phyloP scores from a whole-genome alignment of 2,113 vertebrate species.

The Myrmecobius fasciatus region DNA sequence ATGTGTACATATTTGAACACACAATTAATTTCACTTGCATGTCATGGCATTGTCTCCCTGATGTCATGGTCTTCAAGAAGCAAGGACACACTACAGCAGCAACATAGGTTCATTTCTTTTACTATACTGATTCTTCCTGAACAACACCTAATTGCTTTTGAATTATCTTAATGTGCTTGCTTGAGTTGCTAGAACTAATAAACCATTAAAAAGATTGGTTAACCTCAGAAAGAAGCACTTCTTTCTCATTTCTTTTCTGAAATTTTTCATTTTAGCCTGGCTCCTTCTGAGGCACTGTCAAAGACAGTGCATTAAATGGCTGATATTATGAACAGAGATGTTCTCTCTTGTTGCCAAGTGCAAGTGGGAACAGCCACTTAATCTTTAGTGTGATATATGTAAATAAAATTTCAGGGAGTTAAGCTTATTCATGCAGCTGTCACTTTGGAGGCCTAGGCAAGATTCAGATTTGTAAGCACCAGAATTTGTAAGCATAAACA shows the following conservation, averaged over 20 bases:
- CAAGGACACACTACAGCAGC: too few relatives aligned
- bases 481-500: slow-evolving; percentile 12
- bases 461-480: slow-evolving; percentile 25
- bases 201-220: slow-evolving; percentile 40
- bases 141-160: background rate
- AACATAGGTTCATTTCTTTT: slow-evolving; percentile 22
- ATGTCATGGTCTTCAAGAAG: too few relatives aligned
- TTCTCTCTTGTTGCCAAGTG: slow-evolving; percentile 40
- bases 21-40: background rate
- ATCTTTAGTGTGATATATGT: slow-evolving; percentile 34
- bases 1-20: background rate
- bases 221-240: slow-evolving; percentile 23
- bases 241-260: slow-evolving; percentile 33
- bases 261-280: background rate
- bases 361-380: slow-evolving; percentile 14
- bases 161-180: slow-evolving; percentile 58
- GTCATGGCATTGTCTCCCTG: too few relatives aligned
- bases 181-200: slow-evolving; percentile 8
- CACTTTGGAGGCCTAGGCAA: slow-evolving; percentile 14
- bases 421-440: background rate
- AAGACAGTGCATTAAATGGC: slow-evolving; percentile 12
- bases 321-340: slow-evolving; percentile 33
- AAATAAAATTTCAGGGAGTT: slow-evolving; percentile 39
- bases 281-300: background rate
- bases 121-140: slow-evolving; percentile 27